phyloP scores from a whole-genome alignment of 2,888 invertebrate genomes.

The Macrosiphum euphorbiae region DNA sequence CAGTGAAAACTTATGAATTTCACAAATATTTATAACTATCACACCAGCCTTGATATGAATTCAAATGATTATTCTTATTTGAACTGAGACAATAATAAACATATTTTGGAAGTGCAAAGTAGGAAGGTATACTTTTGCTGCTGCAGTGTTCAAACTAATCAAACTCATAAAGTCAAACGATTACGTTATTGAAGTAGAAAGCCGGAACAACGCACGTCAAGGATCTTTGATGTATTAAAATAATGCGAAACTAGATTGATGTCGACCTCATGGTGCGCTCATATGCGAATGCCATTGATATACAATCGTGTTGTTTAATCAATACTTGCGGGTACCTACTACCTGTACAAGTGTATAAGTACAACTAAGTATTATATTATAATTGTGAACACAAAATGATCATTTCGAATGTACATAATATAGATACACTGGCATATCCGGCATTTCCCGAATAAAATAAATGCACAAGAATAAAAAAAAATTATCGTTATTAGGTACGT shows the following conservation, averaged over 20 bases:
- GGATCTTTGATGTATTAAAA: conserved; percentile 50
- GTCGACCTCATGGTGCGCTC: conserved; percentile 56
- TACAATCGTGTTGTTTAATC: conserved; percentile 20
- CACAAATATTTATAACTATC: background rate
- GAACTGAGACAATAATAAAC: background rate
- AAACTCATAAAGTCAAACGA: conserved; percentile 19
- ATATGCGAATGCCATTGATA: conserved; percentile 49
- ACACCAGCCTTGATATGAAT: background rate
- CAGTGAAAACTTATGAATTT: background rate
- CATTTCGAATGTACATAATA: background rate
- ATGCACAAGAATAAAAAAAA: background rate
- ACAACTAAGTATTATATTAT: background rate
- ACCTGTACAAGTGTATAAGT: background rate
- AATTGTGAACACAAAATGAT: background rate
- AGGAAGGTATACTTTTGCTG: background rate
- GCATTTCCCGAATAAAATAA: background rate
- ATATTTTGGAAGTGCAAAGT: background rate
- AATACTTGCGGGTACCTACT: background rate
- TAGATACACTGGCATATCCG: background rate
- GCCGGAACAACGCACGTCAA: conserved; percentile 58
- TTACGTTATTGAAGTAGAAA: conserved; percentile 54
- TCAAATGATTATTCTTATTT: background rate
- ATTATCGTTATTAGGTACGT: background rate
- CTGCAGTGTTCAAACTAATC: background rate
- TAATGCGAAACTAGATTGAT: conserved; percentile 55